phyloP scores from a whole-genome alignment of 2,888 invertebrate genomes.

The Drosophila siamana region DNA sequence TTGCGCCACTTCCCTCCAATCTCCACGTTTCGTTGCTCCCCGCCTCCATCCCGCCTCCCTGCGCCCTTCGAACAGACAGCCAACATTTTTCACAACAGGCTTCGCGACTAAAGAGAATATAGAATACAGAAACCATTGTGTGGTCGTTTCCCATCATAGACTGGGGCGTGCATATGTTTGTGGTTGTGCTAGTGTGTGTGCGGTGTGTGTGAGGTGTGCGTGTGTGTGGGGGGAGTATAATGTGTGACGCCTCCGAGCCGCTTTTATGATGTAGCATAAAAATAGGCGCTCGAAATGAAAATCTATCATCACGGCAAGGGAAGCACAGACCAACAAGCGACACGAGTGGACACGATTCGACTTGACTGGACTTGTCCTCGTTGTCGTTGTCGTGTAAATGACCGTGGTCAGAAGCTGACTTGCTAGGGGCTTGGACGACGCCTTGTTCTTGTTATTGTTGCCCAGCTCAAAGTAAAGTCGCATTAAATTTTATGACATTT shows the following conservation, averaged over 20 bases:
- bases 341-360: conserved; percentile 17
- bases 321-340: conserved; percentile 62
- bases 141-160: conserved; percentile 8
- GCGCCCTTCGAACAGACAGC: conserved; percentile 8
- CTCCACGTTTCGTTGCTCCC: too few relatives aligned
- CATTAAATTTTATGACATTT: conserved; percentile 78
- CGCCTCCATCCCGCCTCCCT: too few relatives aligned
- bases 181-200: conserved; percentile 3
- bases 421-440: conserved; percentile 30
- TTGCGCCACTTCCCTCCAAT: conserved; percentile 13
- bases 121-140: conserved; percentile 20
- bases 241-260: conserved; percentile 69
- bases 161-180: conserved; percentile 36
- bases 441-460: conserved; percentile 21
- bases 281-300: conserved; percentile 67
- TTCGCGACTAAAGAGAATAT: conserved; percentile 55
- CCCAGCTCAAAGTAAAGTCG: conserved; percentile 24
- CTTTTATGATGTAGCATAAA: conserved; percentile 77
- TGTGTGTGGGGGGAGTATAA: conserved; percentile 39
- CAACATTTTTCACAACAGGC: conserved; percentile 57
- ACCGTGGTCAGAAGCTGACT: conserved; percentile 21
- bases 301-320: conserved; percentile 68
- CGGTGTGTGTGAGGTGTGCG: conserved; percentile 16
- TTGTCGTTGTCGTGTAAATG: conserved; percentile 53
- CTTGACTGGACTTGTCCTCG: conserved; percentile 9